Percentiles rank a stretch among this genome's conserved stretches.
Conservation (phyloP, 2,888 invertebrate species). For the Microdon myrmicae region DNA sequence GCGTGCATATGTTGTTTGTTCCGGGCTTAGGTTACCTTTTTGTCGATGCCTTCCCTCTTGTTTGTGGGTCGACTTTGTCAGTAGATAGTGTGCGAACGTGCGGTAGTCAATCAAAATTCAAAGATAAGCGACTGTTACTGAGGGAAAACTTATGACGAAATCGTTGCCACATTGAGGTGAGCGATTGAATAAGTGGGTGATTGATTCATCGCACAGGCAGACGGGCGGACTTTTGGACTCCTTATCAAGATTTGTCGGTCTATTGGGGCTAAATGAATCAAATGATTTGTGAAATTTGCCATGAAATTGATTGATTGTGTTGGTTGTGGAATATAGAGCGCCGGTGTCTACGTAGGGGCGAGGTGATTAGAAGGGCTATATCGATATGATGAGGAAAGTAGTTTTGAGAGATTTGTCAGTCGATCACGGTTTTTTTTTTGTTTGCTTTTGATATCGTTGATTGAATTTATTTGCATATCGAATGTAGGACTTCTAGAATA, state of each 20-base stretch:
- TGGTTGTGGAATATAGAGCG: constrained; percentile 4
- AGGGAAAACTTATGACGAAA: too few relatives aligned
- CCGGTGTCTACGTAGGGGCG: constrained; percentile 5
- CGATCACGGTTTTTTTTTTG: constrained; percentile 5
- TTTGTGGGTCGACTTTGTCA: not conserved
- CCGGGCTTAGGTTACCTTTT: constrained; percentile 16
- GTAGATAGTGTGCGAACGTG: constrained; percentile 40
- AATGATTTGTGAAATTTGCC: constrained; percentile 45
- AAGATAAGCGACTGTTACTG: constrained; percentile 29
- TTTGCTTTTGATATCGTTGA: constrained; percentile 12
- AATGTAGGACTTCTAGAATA: too few relatives aligned
- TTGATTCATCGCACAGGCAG: constrained; percentile 25
- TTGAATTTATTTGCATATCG: constrained; percentile 41
- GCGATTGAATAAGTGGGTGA: constrained; percentile 21
- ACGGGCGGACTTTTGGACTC: constrained; percentile 14
- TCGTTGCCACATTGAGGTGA: constrained; percentile 31
- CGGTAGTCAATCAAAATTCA: constrained; percentile 50
- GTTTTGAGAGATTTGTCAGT: constrained; percentile 17
- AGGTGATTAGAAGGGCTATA: too few relatives aligned
- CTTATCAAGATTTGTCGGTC: constrained; percentile 39
- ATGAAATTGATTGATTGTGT: constrained; percentile 44
- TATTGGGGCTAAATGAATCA: constrained; percentile 37
- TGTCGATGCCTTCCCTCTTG: not conserved
- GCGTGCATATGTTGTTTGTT: constrained; percentile 29
- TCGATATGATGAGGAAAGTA: too few relatives aligned